phyloP scores from a whole-genome alignment of 1,140 invertebrate genomes.

The Hylaeus anthracinus region DNA sequence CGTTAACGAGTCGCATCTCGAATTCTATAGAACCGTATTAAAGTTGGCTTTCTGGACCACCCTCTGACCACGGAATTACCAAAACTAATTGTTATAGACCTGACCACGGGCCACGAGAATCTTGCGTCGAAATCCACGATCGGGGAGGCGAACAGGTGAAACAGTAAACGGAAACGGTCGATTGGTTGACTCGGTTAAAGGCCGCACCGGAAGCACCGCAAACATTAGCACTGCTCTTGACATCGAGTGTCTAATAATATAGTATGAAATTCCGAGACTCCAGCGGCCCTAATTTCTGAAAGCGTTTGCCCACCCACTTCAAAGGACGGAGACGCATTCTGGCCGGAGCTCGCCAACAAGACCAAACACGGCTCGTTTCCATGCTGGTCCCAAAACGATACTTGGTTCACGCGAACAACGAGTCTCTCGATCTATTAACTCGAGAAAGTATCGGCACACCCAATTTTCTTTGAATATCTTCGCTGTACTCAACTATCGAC shows the following conservation, averaged over 20 bases:
- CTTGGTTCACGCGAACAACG: too few relatives aligned
- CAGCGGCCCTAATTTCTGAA: conserved; percentile 23
- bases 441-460: too few relatives aligned
- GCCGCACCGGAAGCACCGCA: conserved; percentile 1
- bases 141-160: not conserved
- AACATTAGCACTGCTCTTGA: conserved; percentile 43
- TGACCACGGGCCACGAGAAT: not conserved
- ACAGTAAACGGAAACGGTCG: not conserved
- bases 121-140: not conserved
- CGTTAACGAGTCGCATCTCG: too few relatives aligned
- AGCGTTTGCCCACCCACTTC: conserved; percentile 30
- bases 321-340: not conserved
- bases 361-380: not conserved
- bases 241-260: conserved; percentile 45
- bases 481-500: too few relatives aligned
- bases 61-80: not conserved
- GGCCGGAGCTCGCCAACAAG: conserved; percentile 1
- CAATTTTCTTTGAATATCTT: too few relatives aligned
- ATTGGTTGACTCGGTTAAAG: conserved; percentile 7
- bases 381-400: too few relatives aligned
- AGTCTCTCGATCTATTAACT: too few relatives aligned
- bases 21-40: too few relatives aligned
- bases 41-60: too few relatives aligned
- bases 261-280: conserved; percentile 21
- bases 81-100: not conserved